Evolutionary conservation across 2,888 invertebrate genomes (phyloP), one percentile per base, ranked within the genome.

Genomic region (Apocheima hispidaria): DNA sequence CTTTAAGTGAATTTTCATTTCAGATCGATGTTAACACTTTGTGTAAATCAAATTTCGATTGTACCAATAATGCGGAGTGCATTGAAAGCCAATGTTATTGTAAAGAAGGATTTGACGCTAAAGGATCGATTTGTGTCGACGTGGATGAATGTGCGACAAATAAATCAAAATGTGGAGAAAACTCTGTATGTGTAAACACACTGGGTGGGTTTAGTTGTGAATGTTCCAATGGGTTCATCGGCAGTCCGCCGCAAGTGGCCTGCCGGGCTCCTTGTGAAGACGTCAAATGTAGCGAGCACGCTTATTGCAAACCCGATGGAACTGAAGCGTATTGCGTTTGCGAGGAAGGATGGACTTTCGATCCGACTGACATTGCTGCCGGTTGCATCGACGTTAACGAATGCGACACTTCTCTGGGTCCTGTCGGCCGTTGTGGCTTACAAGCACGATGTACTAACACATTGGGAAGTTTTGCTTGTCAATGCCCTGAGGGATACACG

Each of bases 331-430:
- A 97, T 75, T 98, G 98, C 75, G 96, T 98, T 48, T 98, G 98
- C 80, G 97, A 98, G 81, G 97, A 97, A 61, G 98, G 98, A 0
- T 98, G 98, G 97, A 97, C 97, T 0, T 98, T 97, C 80, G 96
- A 98, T 87, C 98, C 98, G 0, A 95, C 94, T 57, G 97, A 98
- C 78, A 96, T 98, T 69, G 94, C 96, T 5, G 97, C 97, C 43
- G 98, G 98, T 60, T 98, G 98, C 81, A 94, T 98, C 62, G 98
- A 99, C 87, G 96, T 99, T 68, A 95, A 99, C 83, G 99, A 99
- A 90, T 99, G 99, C 81, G 97, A 98, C 78, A 87, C 93, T 52
- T 87, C 94, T 20, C 94, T 96, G 67, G 97, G 97, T 26, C 95
- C 96, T 0, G 96, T 94, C 48, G 97, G 97, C 51, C 94, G 96